Evolutionary conservation across 2,113 vertebrate species (phyloP).

Genomic region (Strigops habroptila): DNA sequence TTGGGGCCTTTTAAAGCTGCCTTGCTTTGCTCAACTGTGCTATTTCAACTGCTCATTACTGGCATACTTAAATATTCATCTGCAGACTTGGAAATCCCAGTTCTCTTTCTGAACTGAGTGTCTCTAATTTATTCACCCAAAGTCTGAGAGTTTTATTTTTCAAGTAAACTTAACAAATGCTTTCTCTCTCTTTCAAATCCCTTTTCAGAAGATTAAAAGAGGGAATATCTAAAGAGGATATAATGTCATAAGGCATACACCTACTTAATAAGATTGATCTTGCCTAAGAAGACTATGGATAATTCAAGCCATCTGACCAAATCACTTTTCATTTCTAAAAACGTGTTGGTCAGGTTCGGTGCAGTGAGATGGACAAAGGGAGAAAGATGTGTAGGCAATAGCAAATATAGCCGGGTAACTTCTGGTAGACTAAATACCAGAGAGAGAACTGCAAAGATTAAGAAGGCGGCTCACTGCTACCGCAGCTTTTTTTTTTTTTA

Average conservation of each 20-base stretch:
- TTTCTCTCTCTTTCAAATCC: background rate
- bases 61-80: background rate
- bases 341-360: background rate
- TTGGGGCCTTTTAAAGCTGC: background rate
- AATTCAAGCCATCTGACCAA: background rate
- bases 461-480: background rate
- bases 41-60: background rate
- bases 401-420: background rate
- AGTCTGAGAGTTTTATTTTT: background rate
- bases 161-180: background rate
- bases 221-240: background rate
- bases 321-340: slow-evolving; percentile 8
- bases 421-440: background rate
- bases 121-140: background rate
- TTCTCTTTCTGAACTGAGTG: background rate
- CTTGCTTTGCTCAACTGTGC: background rate
- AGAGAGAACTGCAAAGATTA: background rate
- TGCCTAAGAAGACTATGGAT: background rate
- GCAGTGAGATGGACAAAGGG: background rate
- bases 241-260: background rate
- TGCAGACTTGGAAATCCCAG: slow-evolving; percentile 21
- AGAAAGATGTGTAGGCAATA: background rate
- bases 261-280: slow-evolving; percentile 1
- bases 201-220: slow-evolving; percentile 29
- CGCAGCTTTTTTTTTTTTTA: background rate